A percentile compares a stretch with the other conserved stretches of the same genome.
Evolutionary conservation across 2,888 invertebrate species (phyloP).

Genomic region (Maniola hyperantus): DNA sequence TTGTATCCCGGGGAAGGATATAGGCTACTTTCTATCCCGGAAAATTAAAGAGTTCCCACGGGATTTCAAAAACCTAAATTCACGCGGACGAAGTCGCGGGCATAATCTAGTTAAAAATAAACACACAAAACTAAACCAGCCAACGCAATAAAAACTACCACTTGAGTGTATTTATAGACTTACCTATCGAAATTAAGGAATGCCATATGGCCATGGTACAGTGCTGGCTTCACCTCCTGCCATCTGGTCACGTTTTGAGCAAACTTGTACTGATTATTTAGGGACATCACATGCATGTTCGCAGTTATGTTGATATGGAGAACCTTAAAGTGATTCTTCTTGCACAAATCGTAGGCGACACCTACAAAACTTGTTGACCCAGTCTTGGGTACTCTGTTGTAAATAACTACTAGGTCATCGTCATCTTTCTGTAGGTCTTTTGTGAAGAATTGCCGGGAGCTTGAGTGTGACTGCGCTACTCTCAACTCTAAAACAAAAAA

Average conservation of each 20-base stretch:
- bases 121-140: not conserved
- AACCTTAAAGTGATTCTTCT: constrained; percentile 84
- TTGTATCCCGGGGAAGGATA: too few species aligned
- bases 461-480: constrained; percentile 59
- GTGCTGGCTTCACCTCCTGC: constrained; percentile 94
- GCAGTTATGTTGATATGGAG: constrained; percentile 98
- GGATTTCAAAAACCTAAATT: too few species aligned
- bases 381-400: constrained; percentile 98
- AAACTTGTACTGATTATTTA: constrained; percentile 95
- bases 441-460: constrained; percentile 69
- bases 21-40: too few species aligned
- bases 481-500: constrained; percentile 64
- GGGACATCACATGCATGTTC: constrained; percentile 96
- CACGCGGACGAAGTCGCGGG: too few species aligned
- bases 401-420: constrained; percentile 91
- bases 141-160: not conserved
- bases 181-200: constrained; percentile 97
- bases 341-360: constrained; percentile 93
- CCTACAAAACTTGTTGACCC: constrained; percentile 98
- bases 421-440: constrained; percentile 66
- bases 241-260: constrained; percentile 95
- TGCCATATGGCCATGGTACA: constrained; percentile 99
- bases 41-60: too few species aligned
- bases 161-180: constrained; percentile 48
- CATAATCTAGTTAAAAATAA: not conserved